Evolutionary conservation across 23 tunicate genomes (phyloP).

Genomic region (Botrylloides violaceus): DNA sequence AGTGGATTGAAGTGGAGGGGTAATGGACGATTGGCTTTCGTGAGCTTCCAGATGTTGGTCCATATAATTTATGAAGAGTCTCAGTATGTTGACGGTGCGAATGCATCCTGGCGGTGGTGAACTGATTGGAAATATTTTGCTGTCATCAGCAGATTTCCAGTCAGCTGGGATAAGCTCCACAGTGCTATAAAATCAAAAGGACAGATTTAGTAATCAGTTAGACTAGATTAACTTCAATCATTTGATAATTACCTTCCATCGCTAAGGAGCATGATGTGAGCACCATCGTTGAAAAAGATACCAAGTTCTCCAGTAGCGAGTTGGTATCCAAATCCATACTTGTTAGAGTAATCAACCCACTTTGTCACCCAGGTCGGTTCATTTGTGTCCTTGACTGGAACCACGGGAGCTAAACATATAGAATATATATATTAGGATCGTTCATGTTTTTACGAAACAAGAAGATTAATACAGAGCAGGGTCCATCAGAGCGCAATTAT

Average conservation of each 20-base stretch:
- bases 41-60: slow-evolving; percentile 36
- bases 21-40: not conserved
- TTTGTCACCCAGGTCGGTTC: slow-evolving; percentile 92
- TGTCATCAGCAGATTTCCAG: not conserved
- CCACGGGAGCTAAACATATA: slow-evolving; percentile 4
- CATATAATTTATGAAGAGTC: slow-evolving; percentile 63
- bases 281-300: slow-evolving; percentile 88
- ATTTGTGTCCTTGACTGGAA: not conserved
- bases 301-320: slow-evolving; percentile 80
- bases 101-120: slow-evolving; percentile 44
- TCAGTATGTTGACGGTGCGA: slow-evolving; percentile 39
- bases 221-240: not conserved
- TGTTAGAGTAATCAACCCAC: slow-evolving; percentile 98
- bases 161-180: slow-evolving; percentile 11
- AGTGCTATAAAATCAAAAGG: slow-evolving; percentile 1
- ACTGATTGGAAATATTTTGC: not conserved
- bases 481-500: too few species aligned
- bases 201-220: not conserved
- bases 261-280: slow-evolving; percentile 60
- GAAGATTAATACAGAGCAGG: too few species aligned
- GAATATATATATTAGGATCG: not conserved
- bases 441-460: too few species aligned
- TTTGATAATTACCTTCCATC: slow-evolving; percentile 56
- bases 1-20: not conserved
- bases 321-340: slow-evolving; percentile 95